Conservation (phyloP, 1,140 invertebrate species). For the Pseudomyrmex flavicornis region DNA sequence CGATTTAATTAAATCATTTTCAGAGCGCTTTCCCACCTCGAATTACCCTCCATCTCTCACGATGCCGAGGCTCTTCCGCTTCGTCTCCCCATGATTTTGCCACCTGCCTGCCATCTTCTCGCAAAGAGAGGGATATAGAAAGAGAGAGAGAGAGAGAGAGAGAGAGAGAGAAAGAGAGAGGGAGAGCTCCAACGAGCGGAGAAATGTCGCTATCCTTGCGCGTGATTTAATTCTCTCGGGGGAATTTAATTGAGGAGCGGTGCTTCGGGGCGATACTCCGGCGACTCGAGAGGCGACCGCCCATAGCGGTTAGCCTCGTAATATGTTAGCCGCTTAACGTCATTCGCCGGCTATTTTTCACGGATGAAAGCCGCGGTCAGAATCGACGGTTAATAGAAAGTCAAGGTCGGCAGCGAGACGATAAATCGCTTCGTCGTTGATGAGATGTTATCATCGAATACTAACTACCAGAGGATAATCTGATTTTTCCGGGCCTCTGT, state of each 20-base stretch:
- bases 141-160: no score
- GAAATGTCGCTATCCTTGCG: constrained; percentile 49
- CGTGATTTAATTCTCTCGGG: constrained; percentile 60
- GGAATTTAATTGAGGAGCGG: constrained; percentile 59
- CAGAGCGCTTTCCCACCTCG: constrained; percentile 9
- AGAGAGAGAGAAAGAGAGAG: not conserved
- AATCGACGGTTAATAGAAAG: constrained; percentile 24
- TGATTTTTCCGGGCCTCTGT: not conserved
- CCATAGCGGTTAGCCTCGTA: constrained; percentile 49
- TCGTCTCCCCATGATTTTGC: not conserved
- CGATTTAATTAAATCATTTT: constrained; percentile 64
- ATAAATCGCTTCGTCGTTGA: constrained; percentile 12
- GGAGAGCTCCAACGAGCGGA: not conserved
- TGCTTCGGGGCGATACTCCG: constrained; percentile 48
- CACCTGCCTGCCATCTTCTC: constrained; percentile 32
- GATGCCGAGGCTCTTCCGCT: not conserved
- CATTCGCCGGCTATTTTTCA: constrained; percentile 51
- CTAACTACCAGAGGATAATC: not conserved
- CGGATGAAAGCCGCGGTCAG: constrained; percentile 39
- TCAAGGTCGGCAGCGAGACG: constrained; percentile 29
- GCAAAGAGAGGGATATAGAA: not conserved
- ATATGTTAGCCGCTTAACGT: constrained; percentile 58
- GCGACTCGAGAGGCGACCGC: constrained; percentile 1
- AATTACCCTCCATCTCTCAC: not conserved
- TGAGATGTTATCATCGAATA: not conserved